phyloP scores from a whole-genome alignment of 2,797 vertebrate genomes.

The Anguilla megastoma region DNA sequence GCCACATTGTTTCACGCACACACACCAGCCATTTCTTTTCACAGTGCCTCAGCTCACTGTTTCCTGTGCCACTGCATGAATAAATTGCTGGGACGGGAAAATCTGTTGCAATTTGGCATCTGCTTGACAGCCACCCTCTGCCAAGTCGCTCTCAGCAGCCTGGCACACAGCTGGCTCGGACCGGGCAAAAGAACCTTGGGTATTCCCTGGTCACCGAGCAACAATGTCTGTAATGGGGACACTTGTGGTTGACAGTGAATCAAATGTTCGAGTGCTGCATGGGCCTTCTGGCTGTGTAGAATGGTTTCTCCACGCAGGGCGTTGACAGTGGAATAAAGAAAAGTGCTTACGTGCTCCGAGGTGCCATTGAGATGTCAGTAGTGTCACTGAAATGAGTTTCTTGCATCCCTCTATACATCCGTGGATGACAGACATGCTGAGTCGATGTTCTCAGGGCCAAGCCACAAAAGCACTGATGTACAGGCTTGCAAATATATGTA shows the following conservation, averaged over 20 bases:
- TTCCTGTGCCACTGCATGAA: background rate
- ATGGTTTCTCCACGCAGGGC: background rate
- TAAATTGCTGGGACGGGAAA: background rate
- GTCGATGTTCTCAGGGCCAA: too few species aligned
- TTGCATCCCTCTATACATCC: background rate
- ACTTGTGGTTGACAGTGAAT: background rate
- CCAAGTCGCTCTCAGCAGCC: background rate
- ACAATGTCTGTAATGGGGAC: background rate
- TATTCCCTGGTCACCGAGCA: background rate
- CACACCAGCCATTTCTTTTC: background rate
- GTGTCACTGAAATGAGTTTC: background rate
- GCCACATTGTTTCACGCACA: background rate
- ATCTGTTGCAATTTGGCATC: background rate
- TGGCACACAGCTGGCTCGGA: background rate
- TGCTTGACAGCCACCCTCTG: background rate
- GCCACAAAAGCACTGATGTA: too few species aligned
- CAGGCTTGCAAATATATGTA: background rate
- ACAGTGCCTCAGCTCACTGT: background rate
- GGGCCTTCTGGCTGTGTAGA: background rate
- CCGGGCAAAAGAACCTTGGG: background rate
- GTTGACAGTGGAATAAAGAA: background rate
- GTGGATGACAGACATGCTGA: background rate
- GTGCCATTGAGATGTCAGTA: background rate
- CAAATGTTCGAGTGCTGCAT: background rate
- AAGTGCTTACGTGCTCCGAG: too few species aligned